Base-by-base conservation (phyloP, 2,113 vertebrate genomes). In the Ginglymostoma cirratum region DNA sequence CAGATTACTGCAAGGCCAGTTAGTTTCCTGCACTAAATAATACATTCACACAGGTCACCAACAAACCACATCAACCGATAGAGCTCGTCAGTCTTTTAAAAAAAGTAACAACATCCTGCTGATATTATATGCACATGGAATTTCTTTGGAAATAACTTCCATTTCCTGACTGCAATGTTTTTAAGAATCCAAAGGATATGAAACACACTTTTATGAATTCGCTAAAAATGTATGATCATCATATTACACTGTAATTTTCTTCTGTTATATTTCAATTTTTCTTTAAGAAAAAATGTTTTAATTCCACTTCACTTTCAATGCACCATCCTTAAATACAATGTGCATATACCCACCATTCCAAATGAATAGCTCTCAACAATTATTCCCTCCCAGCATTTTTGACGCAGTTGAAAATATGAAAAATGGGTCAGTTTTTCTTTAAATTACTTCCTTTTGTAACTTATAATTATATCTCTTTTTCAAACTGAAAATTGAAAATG, bases 1-100 rank as follows among this genome's bases (percentile, higher is more conserved):
- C 69, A 95, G 12, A 30, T 76, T 52, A 14, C 48, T 97, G 97
- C 96, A 97, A 97, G 97, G 97, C 96, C 96, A 96, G 96, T 72
- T 96, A 96, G 96, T 96, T 98, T 98, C 97, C 97, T 97, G 98
- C 97, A 95, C 96, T 97, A 96, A 97, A 98, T 97, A 98, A 97
- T 97, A 97, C 97, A 96, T 97, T 97, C 78, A 97, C 97, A 98
- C 97, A 98, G 97, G 96, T 3, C 96, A 97, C 97, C 98, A 98
- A 98, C 98, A 98, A 98, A 48, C 95, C 96, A 95, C 95, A 96
- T 72, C 93, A 70, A 72, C 93, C 27, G 42, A 45, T 17, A 30
- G 3, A 95, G 70, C 48, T 70, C 45, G 21, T 61, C 45, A 55
- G 10, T 52, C 48, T 8, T 8, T 52, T 52, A 34, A 76, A 95